Evolutionary conservation across 2,888 invertebrate species (phyloP).

Genomic region (Tetranychus truncatus): DNA sequence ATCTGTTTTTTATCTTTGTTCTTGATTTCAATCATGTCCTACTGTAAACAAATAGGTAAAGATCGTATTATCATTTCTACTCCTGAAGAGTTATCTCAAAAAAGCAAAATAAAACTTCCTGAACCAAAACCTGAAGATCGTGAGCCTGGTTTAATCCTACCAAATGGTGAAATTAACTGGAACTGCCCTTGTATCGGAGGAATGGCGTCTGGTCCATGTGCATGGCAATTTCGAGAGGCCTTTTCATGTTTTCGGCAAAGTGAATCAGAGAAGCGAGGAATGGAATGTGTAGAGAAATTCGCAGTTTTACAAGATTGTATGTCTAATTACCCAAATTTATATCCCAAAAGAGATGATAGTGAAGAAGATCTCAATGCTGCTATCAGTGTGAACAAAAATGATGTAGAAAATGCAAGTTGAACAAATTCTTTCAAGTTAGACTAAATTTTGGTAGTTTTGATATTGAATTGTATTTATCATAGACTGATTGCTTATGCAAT

Average conservation of each 20-base stretch:
- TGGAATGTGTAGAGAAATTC: conserved; percentile 77
- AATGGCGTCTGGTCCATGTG: conserved; percentile 94
- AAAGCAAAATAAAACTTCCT: conserved; percentile 43
- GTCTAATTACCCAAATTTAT: conserved; percentile 63
- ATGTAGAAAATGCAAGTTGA: neutral
- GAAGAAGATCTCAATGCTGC: neutral
- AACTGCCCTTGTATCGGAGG: conserved; percentile 88
- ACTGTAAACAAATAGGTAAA: conserved; percentile 40
- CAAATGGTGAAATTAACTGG: conserved; percentile 85
- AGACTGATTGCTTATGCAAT: too few relatives aligned
- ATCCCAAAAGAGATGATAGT: conserved; percentile 42
- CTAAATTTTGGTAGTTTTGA: too few relatives aligned
- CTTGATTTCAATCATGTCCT: conserved; percentile 10
- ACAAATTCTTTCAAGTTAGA: too few relatives aligned
- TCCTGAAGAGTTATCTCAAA: conserved; percentile 51
- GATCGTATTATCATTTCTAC: conserved; percentile 65
- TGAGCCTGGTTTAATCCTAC: conserved; percentile 49
- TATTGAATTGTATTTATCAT: too few relatives aligned
- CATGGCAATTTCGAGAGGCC: conserved; percentile 73
- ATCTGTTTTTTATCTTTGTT: too few relatives aligned
- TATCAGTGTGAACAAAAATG: neutral
- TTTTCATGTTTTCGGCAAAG: conserved; percentile 80
- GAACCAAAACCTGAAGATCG: conserved; percentile 26
- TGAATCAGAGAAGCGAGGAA: conserved; percentile 69
- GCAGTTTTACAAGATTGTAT: conserved; percentile 79